Conservation (phyloP, 2,888 invertebrate species). For the Odontothrips loti region DNA sequence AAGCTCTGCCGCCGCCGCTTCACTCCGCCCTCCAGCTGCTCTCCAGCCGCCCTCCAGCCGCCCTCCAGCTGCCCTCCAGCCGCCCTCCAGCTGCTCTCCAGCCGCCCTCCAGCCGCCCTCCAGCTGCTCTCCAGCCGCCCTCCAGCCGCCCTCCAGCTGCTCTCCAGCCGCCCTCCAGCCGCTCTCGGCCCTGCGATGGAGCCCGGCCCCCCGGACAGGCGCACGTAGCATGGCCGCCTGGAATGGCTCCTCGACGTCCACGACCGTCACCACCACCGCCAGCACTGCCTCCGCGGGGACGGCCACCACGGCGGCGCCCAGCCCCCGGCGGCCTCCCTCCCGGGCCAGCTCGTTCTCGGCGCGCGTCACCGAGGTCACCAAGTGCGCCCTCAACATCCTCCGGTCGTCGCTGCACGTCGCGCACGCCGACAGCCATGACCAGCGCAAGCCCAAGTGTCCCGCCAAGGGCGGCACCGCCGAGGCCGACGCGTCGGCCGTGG, state of each 20-base stretch:
- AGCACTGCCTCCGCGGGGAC: not conserved
- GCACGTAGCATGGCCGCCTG: slow-evolving; percentile 14
- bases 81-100: too few species aligned
- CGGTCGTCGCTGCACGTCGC: slow-evolving; percentile 31
- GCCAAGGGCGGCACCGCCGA: not conserved
- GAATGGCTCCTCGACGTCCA: slow-evolving; percentile 32
- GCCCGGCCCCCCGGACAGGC: slow-evolving; percentile 30
- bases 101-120: too few species aligned
- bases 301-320: not conserved
- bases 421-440: not conserved
- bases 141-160: too few species aligned
- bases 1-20: too few species aligned
- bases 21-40: too few species aligned
- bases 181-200: too few species aligned
- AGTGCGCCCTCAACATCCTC: slow-evolving; percentile 39
- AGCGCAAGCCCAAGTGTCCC: too few species aligned
- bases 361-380: slow-evolving; percentile 38
- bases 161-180: too few species aligned
- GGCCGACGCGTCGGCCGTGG: slow-evolving; percentile 29
- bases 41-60: too few species aligned
- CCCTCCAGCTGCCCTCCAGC: too few species aligned
- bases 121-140: too few species aligned
- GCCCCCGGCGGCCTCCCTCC: not conserved
- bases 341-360: slow-evolving; percentile 37
- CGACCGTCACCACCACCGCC: not conserved